Percentiles rank a stretch among this genome's conserved stretches.
These are phyloP conservation scores for Holacanthus passer DNA, from an alignment of 2,113 vertebrate species.

Conservation along the genomic window DNA sequence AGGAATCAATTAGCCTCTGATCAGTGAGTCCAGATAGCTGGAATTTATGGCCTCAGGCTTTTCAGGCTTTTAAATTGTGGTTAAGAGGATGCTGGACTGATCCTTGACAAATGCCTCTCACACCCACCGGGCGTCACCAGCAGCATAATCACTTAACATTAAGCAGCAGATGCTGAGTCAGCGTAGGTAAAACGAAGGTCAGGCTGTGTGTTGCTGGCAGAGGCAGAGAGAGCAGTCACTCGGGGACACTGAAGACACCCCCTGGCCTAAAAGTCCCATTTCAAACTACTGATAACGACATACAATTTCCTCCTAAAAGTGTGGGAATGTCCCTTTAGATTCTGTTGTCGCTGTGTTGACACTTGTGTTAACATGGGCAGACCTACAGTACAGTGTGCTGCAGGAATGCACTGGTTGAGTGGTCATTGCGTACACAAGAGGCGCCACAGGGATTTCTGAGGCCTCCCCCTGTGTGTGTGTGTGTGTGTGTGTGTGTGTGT, in stretches of 20 bases:
- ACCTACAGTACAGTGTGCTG: slow-evolving; percentile 36
- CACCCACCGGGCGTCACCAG: slow-evolving; percentile 52
- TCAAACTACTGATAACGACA: slow-evolving; percentile 21
- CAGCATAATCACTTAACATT: slow-evolving; percentile 70
- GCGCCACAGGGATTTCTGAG: slow-evolving; percentile 61
- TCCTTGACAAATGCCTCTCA: slow-evolving; percentile 51
- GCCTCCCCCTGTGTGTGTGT: slow-evolving; percentile 19
- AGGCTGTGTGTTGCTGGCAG: slow-evolving; percentile 52
- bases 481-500: background rate
- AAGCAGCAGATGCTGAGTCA: slow-evolving; percentile 69
- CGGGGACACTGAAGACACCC: slow-evolving; percentile 50
- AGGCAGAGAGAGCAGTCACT: slow-evolving; percentile 44
- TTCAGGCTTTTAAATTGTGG: slow-evolving; percentile 28
- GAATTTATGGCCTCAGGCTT: slow-evolving; percentile 32
- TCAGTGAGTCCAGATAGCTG: slow-evolving; percentile 18
- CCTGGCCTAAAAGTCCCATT: slow-evolving; percentile 19
- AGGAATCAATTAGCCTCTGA: slow-evolving; percentile 39
- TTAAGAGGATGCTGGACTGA: slow-evolving; percentile 29
- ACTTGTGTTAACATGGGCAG: slow-evolving; percentile 30
- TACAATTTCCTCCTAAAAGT: background rate
- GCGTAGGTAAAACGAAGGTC: slow-evolving; percentile 59
- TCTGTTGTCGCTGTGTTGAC: slow-evolving; percentile 40
- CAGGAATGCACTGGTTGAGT: slow-evolving; percentile 64
- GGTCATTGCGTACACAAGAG: slow-evolving; percentile 35
- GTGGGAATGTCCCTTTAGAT: slow-evolving; percentile 30